Evolutionary conservation across 2,797 vertebrate genomes (phyloP).

Genomic region (Enteromius thamalakanensis): DNA sequence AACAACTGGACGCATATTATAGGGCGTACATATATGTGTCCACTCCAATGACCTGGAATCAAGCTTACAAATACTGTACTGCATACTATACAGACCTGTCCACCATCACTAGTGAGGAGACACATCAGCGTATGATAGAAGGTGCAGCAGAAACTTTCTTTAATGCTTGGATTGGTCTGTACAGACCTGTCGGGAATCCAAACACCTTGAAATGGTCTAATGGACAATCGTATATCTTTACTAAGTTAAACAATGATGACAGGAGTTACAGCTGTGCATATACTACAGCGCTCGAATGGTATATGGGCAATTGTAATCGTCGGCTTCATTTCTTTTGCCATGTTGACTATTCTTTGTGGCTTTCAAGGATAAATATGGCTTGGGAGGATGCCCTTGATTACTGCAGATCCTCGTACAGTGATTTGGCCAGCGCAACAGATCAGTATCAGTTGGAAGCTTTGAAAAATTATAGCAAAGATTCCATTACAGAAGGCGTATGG

Average conservation of each 20-base stretch:
- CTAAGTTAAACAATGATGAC: fast-evolving
- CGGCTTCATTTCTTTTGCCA: conserved; percentile 16
- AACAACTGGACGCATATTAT: neutral
- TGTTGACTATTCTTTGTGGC: neutral
- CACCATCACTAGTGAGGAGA: neutral
- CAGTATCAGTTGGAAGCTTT: neutral
- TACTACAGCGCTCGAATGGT: neutral
- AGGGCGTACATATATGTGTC: conserved; percentile 3
- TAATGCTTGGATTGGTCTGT: conserved; percentile 43
- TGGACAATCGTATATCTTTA: fast-evolving
- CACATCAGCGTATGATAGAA: neutral
- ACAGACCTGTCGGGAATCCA: neutral
- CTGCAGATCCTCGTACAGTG: conserved; percentile 5
- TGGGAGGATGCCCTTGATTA: conserved; percentile 38
- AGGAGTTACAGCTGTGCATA: neutral
- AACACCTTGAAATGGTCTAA: conserved; percentile 17
- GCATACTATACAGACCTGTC: conserved; percentile 20
- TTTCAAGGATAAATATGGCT: neutral
- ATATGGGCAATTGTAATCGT: neutral
- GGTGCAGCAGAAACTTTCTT: neutral
- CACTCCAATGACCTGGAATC: neutral
- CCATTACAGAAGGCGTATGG: conserved; percentile 1
- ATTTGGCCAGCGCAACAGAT: conserved; percentile 24
- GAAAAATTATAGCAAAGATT: neutral
- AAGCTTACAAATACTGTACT: conserved; percentile 23